phyloP scores from a whole-genome alignment of 2,113 vertebrate species.

The Leiothrix lutea region DNA sequence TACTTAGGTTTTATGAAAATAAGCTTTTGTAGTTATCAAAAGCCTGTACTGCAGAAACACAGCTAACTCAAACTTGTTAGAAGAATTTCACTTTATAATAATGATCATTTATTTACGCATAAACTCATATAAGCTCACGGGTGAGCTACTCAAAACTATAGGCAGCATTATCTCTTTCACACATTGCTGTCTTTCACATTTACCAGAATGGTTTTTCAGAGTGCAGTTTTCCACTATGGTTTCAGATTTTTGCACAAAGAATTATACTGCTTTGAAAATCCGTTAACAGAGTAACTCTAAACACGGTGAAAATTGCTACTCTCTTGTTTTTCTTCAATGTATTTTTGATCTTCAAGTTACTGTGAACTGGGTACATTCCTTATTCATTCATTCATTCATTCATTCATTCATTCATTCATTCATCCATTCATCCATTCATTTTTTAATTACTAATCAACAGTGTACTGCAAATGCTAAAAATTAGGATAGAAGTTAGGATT shows the following conservation, averaged over 20 bases:
- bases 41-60: accelerated
- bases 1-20: background rate
- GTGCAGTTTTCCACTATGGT: background rate
- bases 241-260: background rate
- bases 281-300: background rate
- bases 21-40: background rate
- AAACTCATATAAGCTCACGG: background rate
- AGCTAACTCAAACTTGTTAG: background rate
- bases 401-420: background rate
- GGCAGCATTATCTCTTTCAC: background rate
- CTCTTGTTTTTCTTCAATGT: background rate
- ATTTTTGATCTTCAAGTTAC: background rate
- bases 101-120: background rate
- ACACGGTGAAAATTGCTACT: background rate
- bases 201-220: background rate
- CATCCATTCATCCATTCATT: background rate
- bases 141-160: background rate
- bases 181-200: background rate
- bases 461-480: background rate
- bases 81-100: background rate
- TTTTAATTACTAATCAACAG: background rate
- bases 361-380: background rate
- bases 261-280: background rate
- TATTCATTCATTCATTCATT: background rate
- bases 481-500: background rate